Conservation (phyloP, 2,888 invertebrate species). For the Harpalus rufipes region DNA sequence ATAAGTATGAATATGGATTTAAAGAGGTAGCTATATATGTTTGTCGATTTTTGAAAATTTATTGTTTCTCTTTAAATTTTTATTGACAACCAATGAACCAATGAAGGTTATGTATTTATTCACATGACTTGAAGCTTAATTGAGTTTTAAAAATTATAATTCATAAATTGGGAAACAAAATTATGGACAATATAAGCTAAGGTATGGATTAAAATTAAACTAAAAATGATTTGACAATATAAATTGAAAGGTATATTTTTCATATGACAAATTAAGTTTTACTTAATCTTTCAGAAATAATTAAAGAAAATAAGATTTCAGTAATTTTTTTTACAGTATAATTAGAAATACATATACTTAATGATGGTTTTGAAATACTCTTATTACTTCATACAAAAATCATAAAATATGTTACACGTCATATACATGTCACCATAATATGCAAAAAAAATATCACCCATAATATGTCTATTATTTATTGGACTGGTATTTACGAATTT, state of each 20-base stretch:
- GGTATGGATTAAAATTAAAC: neutral
- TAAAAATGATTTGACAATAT: constrained; percentile 9
- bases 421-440: neutral
- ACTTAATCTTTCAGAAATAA: neutral
- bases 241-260: neutral
- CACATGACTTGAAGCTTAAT: neutral
- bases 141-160: constrained; percentile 7
- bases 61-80: neutral
- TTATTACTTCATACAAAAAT: neutral
- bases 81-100: neutral
- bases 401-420: neutral
- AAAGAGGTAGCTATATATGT: no score
- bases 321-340: no score
- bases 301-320: neutral
- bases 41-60: neutral
- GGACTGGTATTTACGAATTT: no score
- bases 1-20: no score
- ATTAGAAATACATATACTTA: neutral
- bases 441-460: neutral
- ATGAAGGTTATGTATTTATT: neutral
- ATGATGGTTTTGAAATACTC: neutral
- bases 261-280: neutral
- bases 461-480: neutral
- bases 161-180: neutral
- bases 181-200: neutral